Conservation (phyloP, 2,797 vertebrate genomes). For the Sarcoramphus papa region DNA sequence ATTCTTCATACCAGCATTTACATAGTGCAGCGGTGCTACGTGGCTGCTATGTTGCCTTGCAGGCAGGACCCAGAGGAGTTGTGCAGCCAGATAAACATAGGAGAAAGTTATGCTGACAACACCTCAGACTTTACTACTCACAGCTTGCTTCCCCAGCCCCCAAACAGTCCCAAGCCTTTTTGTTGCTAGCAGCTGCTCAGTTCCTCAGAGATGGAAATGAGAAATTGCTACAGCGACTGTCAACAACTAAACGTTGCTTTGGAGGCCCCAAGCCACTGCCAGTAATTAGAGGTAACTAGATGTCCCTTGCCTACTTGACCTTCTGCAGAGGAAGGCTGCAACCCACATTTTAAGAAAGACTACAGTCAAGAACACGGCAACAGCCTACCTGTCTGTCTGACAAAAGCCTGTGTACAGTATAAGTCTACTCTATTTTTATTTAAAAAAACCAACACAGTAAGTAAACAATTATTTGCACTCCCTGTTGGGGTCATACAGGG, state of each 20-base stretch:
- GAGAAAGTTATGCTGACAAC: neutral
- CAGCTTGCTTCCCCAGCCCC: neutral
- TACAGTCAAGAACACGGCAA: neutral
- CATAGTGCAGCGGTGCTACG: rapidly evolving
- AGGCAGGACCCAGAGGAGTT: neutral
- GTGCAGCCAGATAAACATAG: neutral
- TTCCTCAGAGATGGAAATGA: neutral
- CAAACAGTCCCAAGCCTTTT: neutral
- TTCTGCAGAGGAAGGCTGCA: neutral
- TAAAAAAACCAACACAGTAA: neutral
- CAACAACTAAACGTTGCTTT: neutral
- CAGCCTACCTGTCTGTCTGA: neutral
- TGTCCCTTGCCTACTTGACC: rapidly evolving
- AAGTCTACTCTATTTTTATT: neutral
- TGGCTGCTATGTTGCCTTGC: neutral
- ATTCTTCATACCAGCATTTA: neutral
- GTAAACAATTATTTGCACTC: neutral
- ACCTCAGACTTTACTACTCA: neutral
- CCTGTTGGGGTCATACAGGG: neutral
- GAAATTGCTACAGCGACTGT: neutral
- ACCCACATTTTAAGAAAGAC: neutral
- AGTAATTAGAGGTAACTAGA: neutral
- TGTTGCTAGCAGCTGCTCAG: neutral
- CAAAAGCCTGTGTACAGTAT: neutral
- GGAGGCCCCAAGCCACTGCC: neutral